These are phyloP conservation scores for Sterrhoptilus dennistouni DNA, from an alignment of 2,113 vertebrate species.

Conservation along the genomic window DNA sequence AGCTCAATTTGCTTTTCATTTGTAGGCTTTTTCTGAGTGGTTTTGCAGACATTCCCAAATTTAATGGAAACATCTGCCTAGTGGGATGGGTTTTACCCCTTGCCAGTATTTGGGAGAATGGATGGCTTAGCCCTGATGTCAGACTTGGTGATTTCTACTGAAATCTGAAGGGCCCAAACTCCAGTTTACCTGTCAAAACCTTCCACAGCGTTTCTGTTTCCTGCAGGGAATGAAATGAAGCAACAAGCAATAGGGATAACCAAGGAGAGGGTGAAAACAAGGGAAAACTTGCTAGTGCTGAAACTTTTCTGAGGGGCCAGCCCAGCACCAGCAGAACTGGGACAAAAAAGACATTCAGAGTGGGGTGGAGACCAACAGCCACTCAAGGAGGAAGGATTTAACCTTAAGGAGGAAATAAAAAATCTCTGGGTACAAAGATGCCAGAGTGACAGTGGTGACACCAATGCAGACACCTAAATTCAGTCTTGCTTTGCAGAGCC, in stretches of 20 bases:
- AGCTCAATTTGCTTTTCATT: constrained; percentile 8
- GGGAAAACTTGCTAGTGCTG: not conserved
- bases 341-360: not conserved
- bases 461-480: not conserved
- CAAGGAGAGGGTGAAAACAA: not conserved
- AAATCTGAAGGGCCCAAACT: not conserved
- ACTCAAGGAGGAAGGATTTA: not conserved
- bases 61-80: not conserved
- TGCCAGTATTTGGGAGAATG: not conserved
- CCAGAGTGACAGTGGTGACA: not conserved
- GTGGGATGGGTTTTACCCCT: not conserved
- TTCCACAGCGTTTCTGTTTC: not conserved
- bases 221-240: not conserved
- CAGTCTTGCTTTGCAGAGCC: not conserved
- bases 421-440: not conserved
- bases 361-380: not conserved
- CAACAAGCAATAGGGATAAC: not conserved
- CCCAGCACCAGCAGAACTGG: not conserved
- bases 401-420: not conserved
- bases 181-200: not conserved
- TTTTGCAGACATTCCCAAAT: not conserved
- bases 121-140: not conserved
- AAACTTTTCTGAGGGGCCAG: not conserved
- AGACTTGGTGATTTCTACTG: not conserved
- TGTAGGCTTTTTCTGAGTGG: not conserved